Base-by-base conservation (phyloP, 1,140 invertebrate genomes). In the Eueides isabella region DNA sequence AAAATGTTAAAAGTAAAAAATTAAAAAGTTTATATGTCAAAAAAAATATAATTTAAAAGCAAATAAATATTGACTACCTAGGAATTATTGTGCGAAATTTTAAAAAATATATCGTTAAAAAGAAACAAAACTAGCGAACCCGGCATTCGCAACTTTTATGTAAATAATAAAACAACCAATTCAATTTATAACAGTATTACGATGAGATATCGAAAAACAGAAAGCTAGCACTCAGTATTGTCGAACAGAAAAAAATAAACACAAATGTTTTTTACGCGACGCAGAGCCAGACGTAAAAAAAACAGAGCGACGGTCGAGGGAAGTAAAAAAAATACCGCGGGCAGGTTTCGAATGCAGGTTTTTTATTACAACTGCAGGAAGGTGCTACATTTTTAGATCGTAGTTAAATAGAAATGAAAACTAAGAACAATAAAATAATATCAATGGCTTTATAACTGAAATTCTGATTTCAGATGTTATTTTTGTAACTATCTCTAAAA, bases 271-370 rank as follows among this genome's bases (percentile, higher is more conserved):
- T 89, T 92, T 91, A 88, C 77, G 82, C 85, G 75, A 78, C 82
- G 80, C 82, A 78, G 87, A 87, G 87, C 86, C 90, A 92, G 89
- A 92, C 90, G 85, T 87, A 91, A 92, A 92, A 89, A 92, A 92
- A 91, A 88, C 87, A 88, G 71, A 82, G 78, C 77, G 83, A 83
- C 80, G 78, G 83, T 81, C 81, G 76, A 82, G 80, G 78, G 81
- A 79, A 87, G 80, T 85, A 90, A 92, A 91, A 88, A 90, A 91
- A 90, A 87, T 86, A 85, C 84, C 83, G 89, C 91, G 89, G 88
- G 91, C 89, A 89, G 88, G 89, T 91, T 92, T 91, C 86, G 86
- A 87, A 88, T 84, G 80, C 83, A 86, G 80, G 84, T 88, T 89
- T 91, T 89, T 91, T 89, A 80, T 84, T 82, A 81, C 76, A 82